phyloP scores from a whole-genome alignment of 2,797 vertebrate genomes.

The Typhlichthys eigenmanni region DNA sequence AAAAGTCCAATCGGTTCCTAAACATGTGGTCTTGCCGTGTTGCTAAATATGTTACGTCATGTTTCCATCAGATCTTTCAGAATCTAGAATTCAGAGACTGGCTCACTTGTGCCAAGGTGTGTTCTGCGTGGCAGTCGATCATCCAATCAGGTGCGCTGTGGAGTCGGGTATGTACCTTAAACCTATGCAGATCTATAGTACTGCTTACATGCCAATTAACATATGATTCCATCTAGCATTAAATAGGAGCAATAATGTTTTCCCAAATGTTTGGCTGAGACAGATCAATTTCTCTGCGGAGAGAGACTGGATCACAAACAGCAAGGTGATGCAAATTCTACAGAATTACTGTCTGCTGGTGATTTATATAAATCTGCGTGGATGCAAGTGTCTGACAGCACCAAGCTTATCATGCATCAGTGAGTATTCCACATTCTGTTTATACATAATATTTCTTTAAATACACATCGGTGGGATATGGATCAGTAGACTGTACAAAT shows the following conservation, averaged over 20 bases:
- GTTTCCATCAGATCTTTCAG: constrained; percentile 66
- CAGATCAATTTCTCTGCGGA: constrained; percentile 72
- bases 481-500: not conserved
- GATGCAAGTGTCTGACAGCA: constrained; percentile 57
- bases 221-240: not conserved
- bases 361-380: constrained; percentile 67
- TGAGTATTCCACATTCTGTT: constrained; percentile 45
- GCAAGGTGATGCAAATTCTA: constrained; percentile 56
- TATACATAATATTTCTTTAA: not conserved
- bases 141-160: constrained; percentile 64
- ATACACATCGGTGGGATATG: not conserved
- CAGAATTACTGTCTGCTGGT: constrained; percentile 63
- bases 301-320: constrained; percentile 65
- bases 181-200: not conserved
- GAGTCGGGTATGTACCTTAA: constrained; percentile 69
- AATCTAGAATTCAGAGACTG: constrained; percentile 64
- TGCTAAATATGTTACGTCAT: constrained; percentile 3
- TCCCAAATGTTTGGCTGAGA: constrained; percentile 3
- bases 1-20: not conserved
- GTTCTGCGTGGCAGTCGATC: constrained; percentile 66
- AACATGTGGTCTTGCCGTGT: not conserved
- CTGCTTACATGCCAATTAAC: not conserved
- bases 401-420: constrained; percentile 62
- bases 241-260: constrained; percentile 13
- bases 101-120: constrained; percentile 69